Evolutionary conservation across 2,113 vertebrate genomes (phyloP).

Genomic region (Chaenogobius annularis): DNA sequence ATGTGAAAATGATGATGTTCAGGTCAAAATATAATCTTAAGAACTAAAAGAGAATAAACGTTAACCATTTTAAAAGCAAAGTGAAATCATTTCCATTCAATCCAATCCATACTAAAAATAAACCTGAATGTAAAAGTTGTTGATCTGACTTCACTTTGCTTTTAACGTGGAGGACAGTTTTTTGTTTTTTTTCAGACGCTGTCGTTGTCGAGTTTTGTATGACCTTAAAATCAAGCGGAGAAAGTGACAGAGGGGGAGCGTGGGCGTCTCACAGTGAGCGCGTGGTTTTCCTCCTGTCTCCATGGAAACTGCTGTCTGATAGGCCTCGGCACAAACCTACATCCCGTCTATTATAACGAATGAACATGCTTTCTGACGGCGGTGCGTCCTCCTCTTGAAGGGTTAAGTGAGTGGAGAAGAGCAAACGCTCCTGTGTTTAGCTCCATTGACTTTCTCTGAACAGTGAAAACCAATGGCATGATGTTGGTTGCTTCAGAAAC

Average conservation of each 20-base stretch:
- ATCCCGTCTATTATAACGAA: conserved; percentile 35
- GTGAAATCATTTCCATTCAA: too few species aligned
- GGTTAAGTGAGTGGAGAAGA: neutral
- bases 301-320: conserved; percentile 62
- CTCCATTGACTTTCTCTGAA: neutral
- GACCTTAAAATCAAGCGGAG: conserved; percentile 1
- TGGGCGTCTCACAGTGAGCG: conserved; percentile 40
- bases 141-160: too few species aligned
- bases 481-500: too few species aligned
- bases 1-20: too few species aligned
- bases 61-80: too few species aligned
- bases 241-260: neutral
- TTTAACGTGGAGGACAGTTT: too few species aligned
- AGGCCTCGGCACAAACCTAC: neutral
- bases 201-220: neutral
- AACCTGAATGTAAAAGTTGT: too few species aligned
- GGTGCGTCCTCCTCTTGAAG: conserved; percentile 4
- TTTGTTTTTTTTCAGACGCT: too few species aligned
- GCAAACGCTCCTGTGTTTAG: neutral
- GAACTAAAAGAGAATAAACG: too few species aligned
- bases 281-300: conserved; percentile 51
- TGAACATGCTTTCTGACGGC: conserved; percentile 25
- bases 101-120: too few species aligned
- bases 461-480: too few species aligned
- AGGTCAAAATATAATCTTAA: too few species aligned